Percentiles rank a stretch among this genome's conserved stretches.
Evolutionary conservation across 1,140 invertebrate genomes (phyloP).

Genomic region (Cepaea nemoralis): DNA sequence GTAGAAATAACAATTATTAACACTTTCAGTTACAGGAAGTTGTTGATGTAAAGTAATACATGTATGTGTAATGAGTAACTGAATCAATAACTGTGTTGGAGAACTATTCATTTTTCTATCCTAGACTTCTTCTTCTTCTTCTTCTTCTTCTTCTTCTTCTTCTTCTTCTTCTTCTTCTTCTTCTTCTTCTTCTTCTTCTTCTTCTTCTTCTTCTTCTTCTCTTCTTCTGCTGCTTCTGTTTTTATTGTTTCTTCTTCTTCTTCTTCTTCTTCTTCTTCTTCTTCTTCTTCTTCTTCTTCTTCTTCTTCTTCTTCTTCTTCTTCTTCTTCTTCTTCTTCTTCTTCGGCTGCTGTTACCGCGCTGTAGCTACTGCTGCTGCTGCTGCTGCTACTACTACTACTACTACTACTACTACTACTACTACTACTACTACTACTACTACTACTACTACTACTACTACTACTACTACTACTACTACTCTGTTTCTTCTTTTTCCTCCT

Average conservation of each 20-base stretch:
- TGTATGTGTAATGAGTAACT: too few species aligned
- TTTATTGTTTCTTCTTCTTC: too few species aligned
- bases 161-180: not conserved
- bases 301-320: too few species aligned
- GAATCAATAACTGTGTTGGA: too few species aligned
- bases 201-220: not conserved
- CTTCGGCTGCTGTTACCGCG: too few species aligned
- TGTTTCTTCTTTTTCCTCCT: slow-evolving; percentile 6
- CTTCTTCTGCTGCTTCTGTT: too few species aligned
- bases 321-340: too few species aligned
- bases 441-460: not conserved
- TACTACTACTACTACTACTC: too few species aligned
- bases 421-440: not conserved
- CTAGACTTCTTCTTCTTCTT: too few species aligned
- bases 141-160: slow-evolving; percentile 8
- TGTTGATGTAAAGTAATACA: too few species aligned
- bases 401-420: not conserved
- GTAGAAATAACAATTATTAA: not conserved
- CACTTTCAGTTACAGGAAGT: not conserved
- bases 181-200: not conserved
- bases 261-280: not conserved
- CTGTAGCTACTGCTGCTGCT: not conserved
- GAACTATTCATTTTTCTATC: too few species aligned
- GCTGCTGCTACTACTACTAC: not conserved
- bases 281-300: not conserved